phyloP scores from a whole-genome alignment of 92 coral and sea anemone species.

The Siderastrea radians region DNA sequence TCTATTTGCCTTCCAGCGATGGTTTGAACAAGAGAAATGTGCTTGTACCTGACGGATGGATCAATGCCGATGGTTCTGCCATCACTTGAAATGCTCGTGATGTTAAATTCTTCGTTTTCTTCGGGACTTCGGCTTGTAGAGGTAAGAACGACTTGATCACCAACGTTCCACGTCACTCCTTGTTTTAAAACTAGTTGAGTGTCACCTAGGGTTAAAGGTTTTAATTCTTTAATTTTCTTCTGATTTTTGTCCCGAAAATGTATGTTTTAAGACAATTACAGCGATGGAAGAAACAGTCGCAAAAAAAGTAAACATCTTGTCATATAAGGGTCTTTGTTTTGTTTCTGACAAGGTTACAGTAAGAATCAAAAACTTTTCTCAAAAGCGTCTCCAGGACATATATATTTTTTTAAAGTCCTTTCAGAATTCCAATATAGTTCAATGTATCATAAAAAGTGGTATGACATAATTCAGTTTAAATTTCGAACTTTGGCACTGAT shows the following conservation, averaged over 20 bases:
- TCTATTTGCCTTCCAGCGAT: slow-evolving; percentile 78
- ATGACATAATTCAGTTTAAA: background rate
- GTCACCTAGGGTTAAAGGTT: slow-evolving; percentile 58
- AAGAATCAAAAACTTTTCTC: too few species aligned
- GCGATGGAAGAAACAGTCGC: too few species aligned
- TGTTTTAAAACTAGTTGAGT: slow-evolving; percentile 69
- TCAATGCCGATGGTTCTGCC: slow-evolving; percentile 70
- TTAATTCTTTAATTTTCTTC: background rate
- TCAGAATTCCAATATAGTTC: too few species aligned
- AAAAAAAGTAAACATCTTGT: too few species aligned
- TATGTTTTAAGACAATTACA: too few species aligned
- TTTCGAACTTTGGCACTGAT: background rate
- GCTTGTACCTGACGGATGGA: slow-evolving; percentile 80
- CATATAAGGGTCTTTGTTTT: too few species aligned
- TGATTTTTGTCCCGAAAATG: too few species aligned
- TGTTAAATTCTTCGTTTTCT: slow-evolving; percentile 85
- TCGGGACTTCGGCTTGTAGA: slow-evolving; percentile 86
- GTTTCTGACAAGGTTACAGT: too few species aligned
- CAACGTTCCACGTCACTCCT: slow-evolving; percentile 85
- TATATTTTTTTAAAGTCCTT: too few species aligned
- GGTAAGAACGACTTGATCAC: slow-evolving; percentile 84
- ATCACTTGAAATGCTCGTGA: slow-evolving; percentile 70
- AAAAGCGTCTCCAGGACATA: too few species aligned
- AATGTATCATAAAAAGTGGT: too few species aligned
- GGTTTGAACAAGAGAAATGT: slow-evolving; percentile 80